These are phyloP conservation scores for Pristis pectinata DNA, from an alignment of 2,797 vertebrate genomes.

Conservation along the genomic window DNA sequence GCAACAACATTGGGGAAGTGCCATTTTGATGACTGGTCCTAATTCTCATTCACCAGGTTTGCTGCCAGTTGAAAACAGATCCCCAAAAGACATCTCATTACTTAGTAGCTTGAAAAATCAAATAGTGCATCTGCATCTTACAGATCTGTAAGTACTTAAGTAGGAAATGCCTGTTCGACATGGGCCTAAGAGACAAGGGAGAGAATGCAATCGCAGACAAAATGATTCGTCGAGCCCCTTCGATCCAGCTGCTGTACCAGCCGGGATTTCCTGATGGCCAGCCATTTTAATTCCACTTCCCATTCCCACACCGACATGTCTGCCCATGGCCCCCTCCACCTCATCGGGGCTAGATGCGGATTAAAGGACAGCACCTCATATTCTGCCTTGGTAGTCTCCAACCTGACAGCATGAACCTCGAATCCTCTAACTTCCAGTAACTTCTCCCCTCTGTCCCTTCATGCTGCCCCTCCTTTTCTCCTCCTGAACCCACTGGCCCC, in stretches of 20 bases:
- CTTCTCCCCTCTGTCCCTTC: no score
- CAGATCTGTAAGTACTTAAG: neutral
- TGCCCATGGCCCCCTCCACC: no score
- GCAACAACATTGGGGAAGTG: neutral
- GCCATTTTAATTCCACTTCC: no score
- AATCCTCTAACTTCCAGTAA: no score
- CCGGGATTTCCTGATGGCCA: no score
- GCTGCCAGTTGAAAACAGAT: neutral
- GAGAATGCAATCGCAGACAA: neutral
- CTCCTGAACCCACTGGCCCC: no score
- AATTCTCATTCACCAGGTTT: neutral
- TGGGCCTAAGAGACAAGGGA: neutral
- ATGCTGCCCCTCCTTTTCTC: no score
- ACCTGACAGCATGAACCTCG: no score
- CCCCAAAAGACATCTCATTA: neutral
- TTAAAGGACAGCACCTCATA: no score
- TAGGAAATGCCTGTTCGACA: neutral
- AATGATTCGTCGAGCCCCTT: neutral
- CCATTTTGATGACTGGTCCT: neutral
- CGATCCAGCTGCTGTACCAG: neutral
- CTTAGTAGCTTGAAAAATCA: neutral
- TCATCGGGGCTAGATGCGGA: no score
- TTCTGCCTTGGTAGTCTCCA: no score
- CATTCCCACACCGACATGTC: no score
- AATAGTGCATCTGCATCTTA: neutral